A percentile compares a stretch with the other conserved stretches of the same genome.
Evolutionary conservation across 2,113 vertebrate species (phyloP).

Genomic region (Cryptoleucopteryx plumbea): DNA sequence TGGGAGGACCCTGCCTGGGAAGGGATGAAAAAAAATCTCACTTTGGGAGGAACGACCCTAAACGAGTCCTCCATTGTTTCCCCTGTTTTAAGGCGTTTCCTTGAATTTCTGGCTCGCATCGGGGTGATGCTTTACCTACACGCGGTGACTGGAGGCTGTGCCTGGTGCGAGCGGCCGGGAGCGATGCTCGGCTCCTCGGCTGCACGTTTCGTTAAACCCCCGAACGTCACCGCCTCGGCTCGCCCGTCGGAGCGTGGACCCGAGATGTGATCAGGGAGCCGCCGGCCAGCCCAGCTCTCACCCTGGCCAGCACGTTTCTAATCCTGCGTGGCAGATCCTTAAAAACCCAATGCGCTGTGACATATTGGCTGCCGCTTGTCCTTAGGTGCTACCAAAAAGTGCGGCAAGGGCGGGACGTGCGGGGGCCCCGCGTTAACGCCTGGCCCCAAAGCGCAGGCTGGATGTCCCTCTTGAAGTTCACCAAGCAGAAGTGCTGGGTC

Average conservation of each 20-base stretch:
- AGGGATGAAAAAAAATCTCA: not conserved
- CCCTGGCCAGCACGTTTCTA: not conserved
- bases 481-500: not conserved
- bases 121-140: not conserved
- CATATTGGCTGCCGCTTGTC: not conserved
- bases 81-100: not conserved
- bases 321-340: no score
- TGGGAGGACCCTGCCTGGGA: not conserved
- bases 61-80: not conserved
- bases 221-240: not conserved
- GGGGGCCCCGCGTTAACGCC: not conserved
- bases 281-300: not conserved
- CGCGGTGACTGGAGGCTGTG: not conserved
- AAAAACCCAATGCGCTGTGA: not conserved
- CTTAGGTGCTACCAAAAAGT: not conserved
- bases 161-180: not conserved
- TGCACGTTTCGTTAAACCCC: not conserved
- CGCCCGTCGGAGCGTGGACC: accelerated
- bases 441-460: no score
- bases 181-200: not conserved
- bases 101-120: not conserved
- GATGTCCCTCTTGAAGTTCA: not conserved
- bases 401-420: not conserved
- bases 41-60: not conserved
- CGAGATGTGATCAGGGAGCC: accelerated